Conservation (phyloP, 2,797 vertebrate species). For the Clarias pachynema region DNA sequence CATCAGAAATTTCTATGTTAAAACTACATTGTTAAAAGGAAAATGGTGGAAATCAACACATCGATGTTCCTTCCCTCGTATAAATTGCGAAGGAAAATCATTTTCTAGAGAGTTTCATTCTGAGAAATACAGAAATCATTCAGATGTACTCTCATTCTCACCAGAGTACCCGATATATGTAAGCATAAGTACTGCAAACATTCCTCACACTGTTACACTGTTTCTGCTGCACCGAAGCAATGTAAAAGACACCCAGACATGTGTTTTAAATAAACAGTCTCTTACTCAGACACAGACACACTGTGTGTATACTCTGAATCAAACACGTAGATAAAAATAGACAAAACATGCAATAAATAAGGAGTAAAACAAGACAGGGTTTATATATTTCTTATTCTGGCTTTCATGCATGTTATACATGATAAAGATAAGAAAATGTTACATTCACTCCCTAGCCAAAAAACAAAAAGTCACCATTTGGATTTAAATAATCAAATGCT, state of each 20-base stretch:
- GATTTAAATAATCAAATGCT: too few species aligned
- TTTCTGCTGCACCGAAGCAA: not conserved
- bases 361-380: not conserved
- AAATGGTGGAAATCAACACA: not conserved
- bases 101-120: not conserved
- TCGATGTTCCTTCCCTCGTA: not conserved
- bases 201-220: not conserved
- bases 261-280: not conserved
- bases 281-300: not conserved
- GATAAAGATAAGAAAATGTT: not conserved
- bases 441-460: too few species aligned
- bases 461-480: too few species aligned
- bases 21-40: not conserved
- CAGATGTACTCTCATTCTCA: not conserved
- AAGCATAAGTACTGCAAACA: not conserved
- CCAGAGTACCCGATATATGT: not conserved
- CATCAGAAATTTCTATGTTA: not conserved
- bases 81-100: not conserved
- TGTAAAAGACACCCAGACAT: not conserved
- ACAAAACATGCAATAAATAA: constrained; percentile 15
- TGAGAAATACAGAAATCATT: not conserved
- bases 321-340: not conserved
- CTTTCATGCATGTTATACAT: not conserved
- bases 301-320: not conserved
- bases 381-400: not conserved